These are phyloP conservation scores for Boulengeromyrus knoepffleri DNA, from an alignment of 2,113 vertebrate species.

Conservation along the genomic window DNA sequence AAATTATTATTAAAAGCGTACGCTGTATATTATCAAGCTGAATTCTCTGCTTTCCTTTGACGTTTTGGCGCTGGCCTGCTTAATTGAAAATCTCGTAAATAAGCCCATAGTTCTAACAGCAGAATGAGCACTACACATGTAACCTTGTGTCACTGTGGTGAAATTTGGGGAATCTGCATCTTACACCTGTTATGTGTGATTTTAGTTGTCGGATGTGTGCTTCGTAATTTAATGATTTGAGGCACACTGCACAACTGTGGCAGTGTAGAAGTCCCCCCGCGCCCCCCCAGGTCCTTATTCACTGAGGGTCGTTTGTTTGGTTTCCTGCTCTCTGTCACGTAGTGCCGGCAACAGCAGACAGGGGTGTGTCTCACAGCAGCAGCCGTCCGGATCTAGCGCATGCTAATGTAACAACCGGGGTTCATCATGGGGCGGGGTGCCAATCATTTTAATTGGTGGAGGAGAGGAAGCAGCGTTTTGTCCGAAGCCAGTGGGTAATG, in stretches of 20 bases:
- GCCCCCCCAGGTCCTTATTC: background rate
- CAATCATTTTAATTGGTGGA: conserved; percentile 48
- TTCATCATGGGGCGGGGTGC: conserved; percentile 28
- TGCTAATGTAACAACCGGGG: conserved; percentile 15
- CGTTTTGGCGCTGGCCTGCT: background rate
- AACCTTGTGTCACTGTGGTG: background rate
- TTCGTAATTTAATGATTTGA: background rate
- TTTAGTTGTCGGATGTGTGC: background rate
- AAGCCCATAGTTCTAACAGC: background rate
- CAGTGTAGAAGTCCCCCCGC: background rate
- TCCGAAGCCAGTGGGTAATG: conserved; percentile 33
- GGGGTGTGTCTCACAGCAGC: background rate
- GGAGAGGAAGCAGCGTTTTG: conserved; percentile 20
- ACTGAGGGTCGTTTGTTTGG: background rate
- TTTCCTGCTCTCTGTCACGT: background rate
- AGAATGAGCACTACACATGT: background rate
- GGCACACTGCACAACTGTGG: background rate
- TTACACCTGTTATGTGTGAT: background rate
- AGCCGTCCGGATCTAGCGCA: background rate
- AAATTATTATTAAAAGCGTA: background rate
- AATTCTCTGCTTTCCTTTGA: background rate
- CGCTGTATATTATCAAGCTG: background rate
- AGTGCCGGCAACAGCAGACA: background rate
- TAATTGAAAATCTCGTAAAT: background rate
- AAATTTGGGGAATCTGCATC: background rate